Percentiles rank a stretch among this genome's conserved stretches.
phyloP scores from a whole-genome alignment of 1,140 invertebrate species.

The Heliconius hewitsoni region DNA sequence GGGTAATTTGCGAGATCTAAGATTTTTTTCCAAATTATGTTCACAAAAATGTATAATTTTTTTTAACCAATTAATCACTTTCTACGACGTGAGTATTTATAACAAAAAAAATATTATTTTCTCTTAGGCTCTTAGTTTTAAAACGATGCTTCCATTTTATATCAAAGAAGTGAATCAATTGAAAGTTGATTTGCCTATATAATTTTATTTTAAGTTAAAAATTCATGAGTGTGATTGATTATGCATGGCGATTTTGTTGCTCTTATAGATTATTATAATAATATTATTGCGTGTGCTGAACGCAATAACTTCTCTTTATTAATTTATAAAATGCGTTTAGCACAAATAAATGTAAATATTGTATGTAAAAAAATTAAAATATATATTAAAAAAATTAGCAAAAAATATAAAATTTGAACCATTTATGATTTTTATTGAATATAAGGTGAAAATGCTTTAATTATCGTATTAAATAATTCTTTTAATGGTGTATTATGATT shows the following conservation, averaged over 20 bases:
- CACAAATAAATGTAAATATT: constrained; percentile 71
- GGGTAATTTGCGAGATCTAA: constrained; percentile 61
- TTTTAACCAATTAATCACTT: constrained; percentile 29
- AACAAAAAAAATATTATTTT: constrained; percentile 35
- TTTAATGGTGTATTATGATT: constrained; percentile 78
- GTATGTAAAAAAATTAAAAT: constrained; percentile 59
- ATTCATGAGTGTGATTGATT: constrained; percentile 76
- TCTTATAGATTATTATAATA: constrained; percentile 60
- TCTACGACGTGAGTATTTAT: constrained; percentile 14
- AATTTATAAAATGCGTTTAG: constrained; percentile 71
- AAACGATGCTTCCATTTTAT: constrained; percentile 80
- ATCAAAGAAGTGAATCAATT: constrained; percentile 79
- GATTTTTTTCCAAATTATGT: constrained; percentile 28
- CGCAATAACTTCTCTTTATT: constrained; percentile 60
- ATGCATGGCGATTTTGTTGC: constrained; percentile 75
- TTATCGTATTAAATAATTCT: constrained; percentile 69
- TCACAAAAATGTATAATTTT: constrained; percentile 24
- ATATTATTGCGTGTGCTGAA: constrained; percentile 56
- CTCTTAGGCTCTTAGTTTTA: constrained; percentile 65
- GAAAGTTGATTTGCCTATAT: constrained; percentile 73
- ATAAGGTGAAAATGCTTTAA: constrained; percentile 80
- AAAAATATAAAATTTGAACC: constrained; percentile 71
- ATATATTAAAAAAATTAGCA: constrained; percentile 60
- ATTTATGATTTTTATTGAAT: constrained; percentile 76
- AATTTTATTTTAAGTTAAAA: constrained; percentile 70